Base-by-base conservation (phyloP, 2,888 invertebrate genomes). In the Charanyca ferruginea region DNA sequence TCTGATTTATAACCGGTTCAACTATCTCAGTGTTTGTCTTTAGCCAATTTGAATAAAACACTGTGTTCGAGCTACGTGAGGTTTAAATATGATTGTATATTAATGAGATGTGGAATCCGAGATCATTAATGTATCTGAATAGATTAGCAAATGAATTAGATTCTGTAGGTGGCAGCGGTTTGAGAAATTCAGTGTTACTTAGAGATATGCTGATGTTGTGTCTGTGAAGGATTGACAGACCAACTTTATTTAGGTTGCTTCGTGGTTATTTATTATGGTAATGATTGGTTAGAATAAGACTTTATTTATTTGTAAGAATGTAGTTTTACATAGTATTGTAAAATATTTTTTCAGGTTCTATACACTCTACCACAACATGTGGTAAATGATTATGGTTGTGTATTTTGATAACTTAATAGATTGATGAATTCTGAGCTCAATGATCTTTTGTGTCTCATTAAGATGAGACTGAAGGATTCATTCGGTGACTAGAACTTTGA, bases 1-100 rank as follows among this genome's bases (percentile, higher is more conserved):
- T 85, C 84, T 87, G 89, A 91, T 90, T 90, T 89, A 88, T 87
- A 90, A 88, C 88, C 87, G 80, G 85, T 82, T 85, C 81, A 87
- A 90, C 90, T 90, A 87, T 88, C 84, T 87, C 84, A 81, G 81
- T 85, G 87, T 91, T 90, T 89, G 89, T 88, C 87, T 90, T 87
- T 82, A 85, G 85, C 80, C 87, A 87, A 89, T 91, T 89, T 89
- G 85, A 90, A 89, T 89, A 86, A 87, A 90, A 87, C 83, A 80
- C 73, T 70, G 73, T 70, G 73, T 73, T 68, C 72, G 70, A 73
- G 66, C 76, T 75, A 73, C 76, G 78, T 73, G 62, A 66, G 73
- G 78, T 72, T 84, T 82, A 82, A 80, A 80, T 83, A 82, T 82
- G 76, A 83, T 83, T 80, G 83, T 75, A 77, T 83, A 80, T 78